Base-by-base conservation (phyloP, 2,113 vertebrate species). In the Choloepus hoffmanni region DNA sequence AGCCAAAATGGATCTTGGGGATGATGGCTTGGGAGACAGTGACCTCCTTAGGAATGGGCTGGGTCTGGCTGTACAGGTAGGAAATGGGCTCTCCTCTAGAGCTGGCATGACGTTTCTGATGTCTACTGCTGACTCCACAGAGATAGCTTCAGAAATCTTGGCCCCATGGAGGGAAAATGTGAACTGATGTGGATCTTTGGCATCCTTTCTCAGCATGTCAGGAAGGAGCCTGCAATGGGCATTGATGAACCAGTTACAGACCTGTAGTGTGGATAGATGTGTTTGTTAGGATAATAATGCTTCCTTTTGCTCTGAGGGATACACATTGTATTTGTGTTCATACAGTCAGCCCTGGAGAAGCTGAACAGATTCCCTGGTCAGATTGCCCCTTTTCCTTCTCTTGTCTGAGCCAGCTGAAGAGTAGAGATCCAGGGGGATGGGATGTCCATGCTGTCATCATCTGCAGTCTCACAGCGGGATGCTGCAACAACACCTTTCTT, bases 261-360 rank as follows among this genome's bases (percentile, higher is more conserved):
- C 99, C 99, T 99, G 99, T 98, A 99, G 99, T 96, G 99, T 99
- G 89, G 99, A 99, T 92, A 99, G 99, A 97, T 99, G 99, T 53
- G 99, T 99, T 96, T 99, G 99, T 92, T 99, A 99, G 74, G 99
- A 99, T 74, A 99, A 98, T 45, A 99, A 98, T 3, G 99, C 99
- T 92, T 99, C 99, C 97, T 99, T 99, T 98, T 99, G 99, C 85
- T 99, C 99, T 0, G 99, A 99, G 63, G 99, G 99, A 89, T 99
- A 99, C 9, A 99, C 99, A 19, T 99, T 99, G 98, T 99, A 99
- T 24, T 99, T 99, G 96, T 99, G 99, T 93, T 99, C 99, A 45
- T 99, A 99, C 26, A 99, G 98, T 99, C 99, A 99, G 96, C 99
- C 99, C 28, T 99, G 98, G 93, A 99, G 99, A 97, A 99, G 99